These are phyloP conservation scores for Anagyrus pseudococci DNA, from an alignment of 2,888 invertebrate genomes.

Conservation along the genomic window DNA sequence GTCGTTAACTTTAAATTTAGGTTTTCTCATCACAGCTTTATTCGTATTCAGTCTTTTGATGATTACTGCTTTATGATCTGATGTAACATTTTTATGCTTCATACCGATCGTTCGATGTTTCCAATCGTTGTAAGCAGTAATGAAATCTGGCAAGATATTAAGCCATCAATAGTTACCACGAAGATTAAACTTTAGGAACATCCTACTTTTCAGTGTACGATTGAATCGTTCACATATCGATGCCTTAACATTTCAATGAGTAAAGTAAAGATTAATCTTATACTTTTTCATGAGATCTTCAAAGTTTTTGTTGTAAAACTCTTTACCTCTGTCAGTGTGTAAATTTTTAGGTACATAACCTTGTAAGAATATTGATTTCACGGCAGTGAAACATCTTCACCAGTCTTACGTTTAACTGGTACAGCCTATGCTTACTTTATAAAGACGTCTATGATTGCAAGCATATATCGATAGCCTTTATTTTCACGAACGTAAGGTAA, in stretches of 20 bases:
- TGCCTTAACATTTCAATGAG: constrained; percentile 45
- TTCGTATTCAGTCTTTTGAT: too few species aligned
- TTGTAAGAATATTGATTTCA: constrained; percentile 28
- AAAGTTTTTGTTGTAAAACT: constrained; percentile 43
- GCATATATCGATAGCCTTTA: constrained; percentile 50
- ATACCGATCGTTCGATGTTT: constrained; percentile 27
- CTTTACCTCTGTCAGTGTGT: constrained; percentile 40
- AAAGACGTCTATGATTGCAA: constrained; percentile 56
- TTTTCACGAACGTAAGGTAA: constrained; percentile 48
- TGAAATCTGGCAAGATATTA: constrained; percentile 31
- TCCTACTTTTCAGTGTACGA: too few species aligned
- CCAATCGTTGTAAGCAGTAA: constrained; percentile 40
- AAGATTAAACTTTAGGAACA: constrained; percentile 44
- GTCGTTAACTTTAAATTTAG: constrained; percentile 35
- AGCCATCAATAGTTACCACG: constrained; percentile 42
- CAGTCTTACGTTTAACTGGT: constrained; percentile 37
- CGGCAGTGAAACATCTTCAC: constrained; percentile 43
- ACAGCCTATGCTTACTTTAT: constrained; percentile 53
- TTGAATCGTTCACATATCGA: too few species aligned
- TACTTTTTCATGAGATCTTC: constrained; percentile 5
- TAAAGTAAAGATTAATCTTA: constrained; percentile 39
- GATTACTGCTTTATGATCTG: constrained; percentile 7
- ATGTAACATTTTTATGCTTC: constrained; percentile 38
- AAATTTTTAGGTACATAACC: constrained; percentile 36
- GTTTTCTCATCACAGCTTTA: too few species aligned